Evolutionary conservation across 1,140 invertebrate genomes (phyloP).

Genomic region (Atta texana): DNA sequence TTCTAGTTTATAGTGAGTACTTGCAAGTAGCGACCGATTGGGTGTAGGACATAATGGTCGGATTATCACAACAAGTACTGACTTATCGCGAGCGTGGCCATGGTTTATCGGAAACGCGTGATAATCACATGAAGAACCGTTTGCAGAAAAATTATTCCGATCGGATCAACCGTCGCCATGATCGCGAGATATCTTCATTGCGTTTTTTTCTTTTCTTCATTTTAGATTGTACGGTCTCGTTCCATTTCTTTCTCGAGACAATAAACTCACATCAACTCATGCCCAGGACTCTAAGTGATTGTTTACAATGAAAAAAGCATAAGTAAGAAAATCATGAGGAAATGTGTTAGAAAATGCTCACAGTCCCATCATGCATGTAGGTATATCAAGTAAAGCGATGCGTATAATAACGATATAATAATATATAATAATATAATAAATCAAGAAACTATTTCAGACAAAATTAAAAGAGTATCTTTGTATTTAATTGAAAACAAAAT

Average conservation of each 20-base stretch:
- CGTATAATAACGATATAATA: not conserved
- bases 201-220: slow-evolving; percentile 53
- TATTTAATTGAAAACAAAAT: not conserved
- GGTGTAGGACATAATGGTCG: slow-evolving; percentile 42
- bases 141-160: not conserved
- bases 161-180: slow-evolving; percentile 19
- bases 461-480: not conserved
- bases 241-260: slow-evolving; percentile 69
- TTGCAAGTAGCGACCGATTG: slow-evolving; percentile 53
- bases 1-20: slow-evolving; percentile 75
- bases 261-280: slow-evolving; percentile 65
- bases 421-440: not conserved
- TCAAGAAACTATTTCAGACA: not conserved
- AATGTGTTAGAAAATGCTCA: not conserved
- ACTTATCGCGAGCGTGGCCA: slow-evolving; percentile 41
- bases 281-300: slow-evolving; percentile 48
- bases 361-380: slow-evolving; percentile 26
- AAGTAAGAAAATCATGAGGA: not conserved
- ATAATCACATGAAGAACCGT: not conserved
- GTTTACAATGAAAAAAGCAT: slow-evolving; percentile 29
- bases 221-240: slow-evolving; percentile 59
- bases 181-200: slow-evolving; percentile 61
- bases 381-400: slow-evolving; percentile 26
- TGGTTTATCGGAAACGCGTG: slow-evolving; percentile 6
- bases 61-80: slow-evolving; percentile 5